Evolutionary conservation across 2,113 vertebrate species (phyloP).

Genomic region (Chionomys nivalis): DNA sequence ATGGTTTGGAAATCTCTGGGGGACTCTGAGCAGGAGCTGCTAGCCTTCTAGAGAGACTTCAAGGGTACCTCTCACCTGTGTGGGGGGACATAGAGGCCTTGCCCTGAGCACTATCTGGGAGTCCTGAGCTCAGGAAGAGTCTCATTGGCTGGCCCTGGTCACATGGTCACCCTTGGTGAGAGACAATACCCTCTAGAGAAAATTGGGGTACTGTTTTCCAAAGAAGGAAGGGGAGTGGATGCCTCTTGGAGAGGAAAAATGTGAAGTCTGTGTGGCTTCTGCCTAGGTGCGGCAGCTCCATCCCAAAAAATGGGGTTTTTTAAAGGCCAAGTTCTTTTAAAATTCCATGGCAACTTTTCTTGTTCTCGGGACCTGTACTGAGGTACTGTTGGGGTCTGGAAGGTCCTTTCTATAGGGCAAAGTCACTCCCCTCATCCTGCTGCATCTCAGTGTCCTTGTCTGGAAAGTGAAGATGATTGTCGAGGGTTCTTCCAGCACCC

Average conservation of each 20-base stretch:
- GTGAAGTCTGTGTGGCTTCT: no score
- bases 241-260: not conserved
- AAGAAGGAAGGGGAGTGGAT: not conserved
- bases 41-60: not conserved
- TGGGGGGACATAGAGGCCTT: not conserved
- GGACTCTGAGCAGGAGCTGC: not conserved
- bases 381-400: not conserved
- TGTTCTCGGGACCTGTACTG: not conserved
- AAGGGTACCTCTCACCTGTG: not conserved
- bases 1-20: not conserved
- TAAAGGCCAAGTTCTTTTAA: not conserved
- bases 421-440: not conserved
- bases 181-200: not conserved
- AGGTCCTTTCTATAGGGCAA: not conserved
- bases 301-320: not conserved
- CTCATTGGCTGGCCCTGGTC: not conserved
- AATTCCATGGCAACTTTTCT: not conserved
- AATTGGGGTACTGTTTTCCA: not conserved
- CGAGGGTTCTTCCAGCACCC: rapidly evolving
- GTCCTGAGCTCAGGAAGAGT: not conserved
- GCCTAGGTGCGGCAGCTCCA: not conserved
- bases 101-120: not conserved
- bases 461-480: not conserved
- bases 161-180: not conserved
- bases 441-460: not conserved